phyloP scores from a whole-genome alignment of 2,888 invertebrate species.

The Ellobium chinense region DNA sequence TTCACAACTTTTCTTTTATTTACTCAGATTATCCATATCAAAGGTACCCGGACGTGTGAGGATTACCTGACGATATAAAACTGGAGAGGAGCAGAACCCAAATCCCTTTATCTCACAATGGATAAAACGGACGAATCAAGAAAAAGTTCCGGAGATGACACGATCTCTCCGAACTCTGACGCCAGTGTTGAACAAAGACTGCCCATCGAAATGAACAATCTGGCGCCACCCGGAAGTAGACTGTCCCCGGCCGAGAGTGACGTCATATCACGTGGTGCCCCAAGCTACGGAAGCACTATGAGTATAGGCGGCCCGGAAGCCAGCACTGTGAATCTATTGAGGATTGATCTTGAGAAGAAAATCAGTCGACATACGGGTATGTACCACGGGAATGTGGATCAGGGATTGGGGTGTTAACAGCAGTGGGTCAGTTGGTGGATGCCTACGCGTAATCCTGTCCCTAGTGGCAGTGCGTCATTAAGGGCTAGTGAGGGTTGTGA shows the following conservation, averaged over 20 bases:
- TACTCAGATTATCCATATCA: too few relatives aligned
- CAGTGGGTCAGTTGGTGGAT: too few relatives aligned
- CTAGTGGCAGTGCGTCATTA: too few relatives aligned
- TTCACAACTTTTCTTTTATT: too few relatives aligned
- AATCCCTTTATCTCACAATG: background rate
- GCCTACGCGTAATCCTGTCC: too few relatives aligned
- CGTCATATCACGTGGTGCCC: background rate
- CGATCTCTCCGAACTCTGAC: background rate
- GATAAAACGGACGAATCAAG: background rate
- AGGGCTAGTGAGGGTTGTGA: too few relatives aligned
- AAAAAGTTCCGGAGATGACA: background rate
- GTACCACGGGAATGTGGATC: too few relatives aligned
- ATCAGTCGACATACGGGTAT: conserved; percentile 62
- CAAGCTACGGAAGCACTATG: conserved; percentile 38
- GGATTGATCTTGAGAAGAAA: conserved; percentile 64
- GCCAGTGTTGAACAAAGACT: background rate
- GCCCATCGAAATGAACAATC: conserved; percentile 16
- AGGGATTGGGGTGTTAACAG: too few relatives aligned
- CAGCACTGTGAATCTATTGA: conserved; percentile 64
- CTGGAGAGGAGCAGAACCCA: too few relatives aligned
- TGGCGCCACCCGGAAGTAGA: background rate
- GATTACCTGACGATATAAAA: too few relatives aligned
- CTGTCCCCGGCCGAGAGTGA: conserved; percentile 10
- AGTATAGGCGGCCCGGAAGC: conserved; percentile 60
- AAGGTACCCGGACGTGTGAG: too few relatives aligned